Conservation (phyloP, 2,888 invertebrate species). For the Cheilosia variabilis region DNA sequence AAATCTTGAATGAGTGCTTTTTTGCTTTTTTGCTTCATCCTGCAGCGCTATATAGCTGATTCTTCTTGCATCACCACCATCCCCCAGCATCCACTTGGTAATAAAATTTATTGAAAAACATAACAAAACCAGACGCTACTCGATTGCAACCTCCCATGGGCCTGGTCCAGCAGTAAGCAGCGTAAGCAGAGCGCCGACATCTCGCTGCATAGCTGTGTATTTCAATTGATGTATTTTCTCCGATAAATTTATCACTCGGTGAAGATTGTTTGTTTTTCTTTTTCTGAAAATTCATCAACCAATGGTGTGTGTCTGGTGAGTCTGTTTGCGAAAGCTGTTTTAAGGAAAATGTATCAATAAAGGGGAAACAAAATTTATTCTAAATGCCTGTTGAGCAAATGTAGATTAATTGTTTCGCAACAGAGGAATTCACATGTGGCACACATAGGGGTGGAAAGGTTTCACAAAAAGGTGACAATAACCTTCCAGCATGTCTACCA, state of each 20-base stretch:
- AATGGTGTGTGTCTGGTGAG: not conserved
- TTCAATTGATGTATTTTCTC: constrained; percentile 72
- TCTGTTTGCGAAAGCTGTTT: constrained; percentile 52
- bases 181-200: constrained; percentile 2
- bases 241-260: constrained; percentile 68
- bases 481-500: constrained; percentile 4
- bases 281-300: constrained; percentile 54
- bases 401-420: constrained; percentile 52
- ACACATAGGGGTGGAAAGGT: not conserved
- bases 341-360: constrained; percentile 6
- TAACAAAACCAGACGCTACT: constrained; percentile 60
- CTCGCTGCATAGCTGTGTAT: constrained; percentile 27
- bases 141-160: constrained; percentile 53
- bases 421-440: not conserved
- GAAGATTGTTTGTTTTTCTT: constrained; percentile 39
- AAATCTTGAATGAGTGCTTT: constrained; percentile 65
- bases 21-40: constrained; percentile 34
- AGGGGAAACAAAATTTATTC: constrained; percentile 17
- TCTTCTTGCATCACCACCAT: constrained; percentile 1
- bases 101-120: constrained; percentile 67
- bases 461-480: constrained; percentile 44
- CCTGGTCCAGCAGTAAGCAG: constrained; percentile 9
- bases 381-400: constrained; percentile 45
- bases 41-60: not conserved
- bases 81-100: constrained; percentile 25